phyloP scores from a whole-genome alignment of 2,888 invertebrate genomes.

The Muschampia plurimacula region DNA sequence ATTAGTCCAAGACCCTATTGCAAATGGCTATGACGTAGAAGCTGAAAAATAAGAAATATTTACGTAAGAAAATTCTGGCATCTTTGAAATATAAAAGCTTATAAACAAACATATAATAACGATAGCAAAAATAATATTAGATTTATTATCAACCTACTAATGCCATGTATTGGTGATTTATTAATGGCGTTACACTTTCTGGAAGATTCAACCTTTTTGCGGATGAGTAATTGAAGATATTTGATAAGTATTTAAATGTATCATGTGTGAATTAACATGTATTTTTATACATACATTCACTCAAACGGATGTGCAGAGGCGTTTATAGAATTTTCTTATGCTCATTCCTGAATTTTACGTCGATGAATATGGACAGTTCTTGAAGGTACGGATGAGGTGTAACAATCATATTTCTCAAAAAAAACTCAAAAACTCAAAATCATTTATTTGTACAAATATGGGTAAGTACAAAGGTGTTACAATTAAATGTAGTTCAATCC shows the following conservation, averaged over 20 bases:
- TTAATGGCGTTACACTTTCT: constrained; percentile 12
- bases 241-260: not conserved
- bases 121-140: no score
- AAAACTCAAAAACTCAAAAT: no score
- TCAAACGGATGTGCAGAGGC: not conserved
- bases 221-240: not conserved
- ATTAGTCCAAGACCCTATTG: no score
- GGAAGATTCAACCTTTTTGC: not conserved
- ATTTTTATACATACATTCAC: not conserved
- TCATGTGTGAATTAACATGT: not conserved
- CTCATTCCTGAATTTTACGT: not conserved
- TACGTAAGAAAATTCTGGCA: constrained; percentile 5
- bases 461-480: no score
- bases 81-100: constrained; percentile 3
- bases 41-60: not conserved
- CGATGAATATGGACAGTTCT: not conserved
- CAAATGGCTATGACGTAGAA: not conserved
- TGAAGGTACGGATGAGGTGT: not conserved
- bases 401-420: not conserved
- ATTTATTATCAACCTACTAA: not conserved
- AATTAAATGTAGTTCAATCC: no score
- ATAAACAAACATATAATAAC: constrained; percentile 3
- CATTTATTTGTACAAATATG: no score
- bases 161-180: not conserved
- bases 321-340: not conserved